Base-by-base conservation (phyloP, 1,140 invertebrate species). In the Solenopsis fugax region DNA sequence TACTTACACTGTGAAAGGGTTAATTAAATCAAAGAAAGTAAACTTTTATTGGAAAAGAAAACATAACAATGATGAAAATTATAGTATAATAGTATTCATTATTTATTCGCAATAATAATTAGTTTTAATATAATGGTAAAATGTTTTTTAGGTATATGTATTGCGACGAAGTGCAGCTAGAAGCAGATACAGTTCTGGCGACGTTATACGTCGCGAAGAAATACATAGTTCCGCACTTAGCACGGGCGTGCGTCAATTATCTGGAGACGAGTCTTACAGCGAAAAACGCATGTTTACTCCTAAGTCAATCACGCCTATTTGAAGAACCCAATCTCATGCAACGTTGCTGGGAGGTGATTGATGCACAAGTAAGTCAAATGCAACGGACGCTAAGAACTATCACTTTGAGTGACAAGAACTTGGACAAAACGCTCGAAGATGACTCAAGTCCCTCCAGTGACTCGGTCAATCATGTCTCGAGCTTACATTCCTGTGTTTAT, bases 281-380 rank as follows among this genome's bases (percentile, higher is more conserved):
- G 89, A 98, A 98, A 95, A 99, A 99, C 95, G 98, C 98, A 58
- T 99, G 98, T 95, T 96, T 99, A 86, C 96, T 99, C 80, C 96
- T 99, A 89, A 98, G 98, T 94, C 98, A 99, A 95, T 98, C 98
- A 84, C 96, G 98, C 85, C 96, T 99, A 58, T 99, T 98, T 95
- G 98, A 99, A 95, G 98, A 99, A 94, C 98, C 98, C 64, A 98
- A 98, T 93, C 95, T 99, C 75, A 98, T 99, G 98, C 97, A 98
- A 94, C 96, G 98, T 91, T 99, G 98, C 95, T 99, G 98, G 98
- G 98, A 99, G 96, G 98, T 99, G 60, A 98, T 99, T 94, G 98
- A 98, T 95, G 98, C 98, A 77, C 97, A 98, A 97, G 97, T 98
- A 96, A 96, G 96, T 95, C 90, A 93, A 87, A 92, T 89, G 89